Base-by-base conservation (phyloP, 2,113 vertebrate genomes). In the Misgurnus mizolepis region DNA sequence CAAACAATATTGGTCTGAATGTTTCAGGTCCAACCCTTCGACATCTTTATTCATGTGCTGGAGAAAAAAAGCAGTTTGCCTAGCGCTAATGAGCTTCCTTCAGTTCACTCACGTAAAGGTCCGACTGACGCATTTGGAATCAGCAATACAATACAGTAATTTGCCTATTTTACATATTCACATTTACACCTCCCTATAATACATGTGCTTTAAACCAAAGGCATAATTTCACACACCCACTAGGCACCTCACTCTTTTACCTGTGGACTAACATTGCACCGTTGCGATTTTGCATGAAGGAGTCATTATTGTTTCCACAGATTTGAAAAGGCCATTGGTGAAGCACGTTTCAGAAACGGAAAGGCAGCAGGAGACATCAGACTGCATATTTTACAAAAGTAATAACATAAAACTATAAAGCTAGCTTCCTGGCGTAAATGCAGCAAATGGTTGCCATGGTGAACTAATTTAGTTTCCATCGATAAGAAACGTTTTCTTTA, bases 1-100 rank as follows among this genome's bases (percentile, higher is more conserved):
- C 68, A 43, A 70, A 66, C 61, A 73, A n/a, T n/a, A 49, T 66
- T 55, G 68, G n/a, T 73, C 64, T 73, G 61, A 80, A 73, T 66
- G 14, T 50, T 55, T 58, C 69, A 72, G 49, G 45, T 55, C 61
- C 70, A 18, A 40, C 7, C 22, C 27, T 9, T 9, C 34, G 40
- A 43, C 17, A 75, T 62, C 40, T 18, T 12, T 75, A 43, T 47
- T 5, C 41, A 22, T 75, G 56, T 5, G 62, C 11, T 14, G 58
- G 43, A 0, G 17, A 68, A 72, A 71, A n/a, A 70, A 17, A 55
- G 43, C 45, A 60, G 58, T 18, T 80, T 55, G 34, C 18, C 43
- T 7, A 72, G 58, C n/a, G 6, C 14, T 72, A 80, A 66, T 17
- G 4, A 65, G 56, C 10, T 60, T 50, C 18, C 67, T 47, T 12